phyloP scores from a whole-genome alignment of 2,113 vertebrate species.

The Otolemur garnettii region DNA sequence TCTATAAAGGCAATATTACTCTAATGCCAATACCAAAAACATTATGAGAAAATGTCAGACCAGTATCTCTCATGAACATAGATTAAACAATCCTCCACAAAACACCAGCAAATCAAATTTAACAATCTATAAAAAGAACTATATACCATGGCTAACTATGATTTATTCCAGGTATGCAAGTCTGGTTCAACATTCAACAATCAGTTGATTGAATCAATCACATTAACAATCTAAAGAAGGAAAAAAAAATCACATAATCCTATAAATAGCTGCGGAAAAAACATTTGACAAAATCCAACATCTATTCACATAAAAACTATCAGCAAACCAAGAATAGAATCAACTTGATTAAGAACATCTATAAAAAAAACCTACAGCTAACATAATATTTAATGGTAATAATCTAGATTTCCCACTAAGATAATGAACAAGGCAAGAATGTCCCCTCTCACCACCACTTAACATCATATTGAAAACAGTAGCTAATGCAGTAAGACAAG shows the following conservation, averaged over 20 bases:
- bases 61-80: neutral
- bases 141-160: neutral
- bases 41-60: neutral
- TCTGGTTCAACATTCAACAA: neutral
- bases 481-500: neutral
- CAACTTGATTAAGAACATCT: conserved; percentile 10
- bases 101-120: neutral
- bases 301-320: neutral
- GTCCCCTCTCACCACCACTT: neutral
- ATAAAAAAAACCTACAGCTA: neutral
- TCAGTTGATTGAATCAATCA: neutral
- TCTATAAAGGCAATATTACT: neutral
- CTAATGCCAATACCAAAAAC: neutral
- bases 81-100: neutral
- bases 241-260: neutral
- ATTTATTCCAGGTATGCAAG: neutral
- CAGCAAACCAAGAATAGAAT: neutral
- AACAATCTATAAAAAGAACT: neutral
- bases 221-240: neutral
- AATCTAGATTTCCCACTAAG: neutral
- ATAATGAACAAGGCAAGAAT: neutral
- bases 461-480: neutral
- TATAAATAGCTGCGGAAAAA: neutral
- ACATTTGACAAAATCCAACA: neutral
- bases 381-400: neutral